phyloP scores from a whole-genome alignment of 2,113 vertebrate species.

The Puntigrus tetrazona region DNA sequence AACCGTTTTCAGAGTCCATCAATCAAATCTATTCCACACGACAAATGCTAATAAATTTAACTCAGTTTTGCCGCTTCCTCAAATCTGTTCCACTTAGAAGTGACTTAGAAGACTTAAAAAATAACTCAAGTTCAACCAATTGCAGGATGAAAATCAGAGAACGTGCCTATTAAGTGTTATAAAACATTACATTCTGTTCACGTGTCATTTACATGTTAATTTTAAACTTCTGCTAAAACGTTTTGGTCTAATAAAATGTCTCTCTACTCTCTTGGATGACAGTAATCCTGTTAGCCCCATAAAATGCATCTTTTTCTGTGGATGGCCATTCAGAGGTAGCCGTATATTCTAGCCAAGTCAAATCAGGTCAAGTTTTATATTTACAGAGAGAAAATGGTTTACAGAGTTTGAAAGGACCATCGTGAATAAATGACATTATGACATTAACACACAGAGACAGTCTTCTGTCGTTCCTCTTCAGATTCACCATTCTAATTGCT shows the following conservation, averaged over 20 bases:
- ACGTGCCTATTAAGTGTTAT: too few species aligned
- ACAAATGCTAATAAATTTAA: too few species aligned
- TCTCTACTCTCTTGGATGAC: background rate
- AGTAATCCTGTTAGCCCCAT: background rate
- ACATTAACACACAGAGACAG: background rate
- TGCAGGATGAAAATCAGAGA: too few species aligned
- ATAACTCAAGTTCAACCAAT: too few species aligned
- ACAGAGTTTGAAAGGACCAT: constrained; percentile 4
- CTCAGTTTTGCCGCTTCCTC: too few species aligned
- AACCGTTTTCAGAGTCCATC: too few species aligned
- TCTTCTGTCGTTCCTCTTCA: background rate
- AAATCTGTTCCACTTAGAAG: too few species aligned
- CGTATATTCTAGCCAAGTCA: background rate
- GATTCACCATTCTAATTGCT: constrained; percentile 12
- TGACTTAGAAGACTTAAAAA: too few species aligned
- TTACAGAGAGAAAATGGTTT: background rate
- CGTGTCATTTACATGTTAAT: too few species aligned
- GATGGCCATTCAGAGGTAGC: background rate
- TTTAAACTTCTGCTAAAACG: background rate
- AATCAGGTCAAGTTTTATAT: constrained; percentile 8
- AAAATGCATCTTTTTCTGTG: background rate
- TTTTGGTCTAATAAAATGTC: background rate
- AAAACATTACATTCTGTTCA: too few species aligned
- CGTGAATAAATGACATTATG: background rate
- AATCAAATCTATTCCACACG: too few species aligned